Percentiles rank a stretch among this genome's conserved stretches.
These are phyloP conservation scores for Acanthurus tractus DNA, from an alignment of 2,797 vertebrate genomes.

Conservation along the genomic window DNA sequence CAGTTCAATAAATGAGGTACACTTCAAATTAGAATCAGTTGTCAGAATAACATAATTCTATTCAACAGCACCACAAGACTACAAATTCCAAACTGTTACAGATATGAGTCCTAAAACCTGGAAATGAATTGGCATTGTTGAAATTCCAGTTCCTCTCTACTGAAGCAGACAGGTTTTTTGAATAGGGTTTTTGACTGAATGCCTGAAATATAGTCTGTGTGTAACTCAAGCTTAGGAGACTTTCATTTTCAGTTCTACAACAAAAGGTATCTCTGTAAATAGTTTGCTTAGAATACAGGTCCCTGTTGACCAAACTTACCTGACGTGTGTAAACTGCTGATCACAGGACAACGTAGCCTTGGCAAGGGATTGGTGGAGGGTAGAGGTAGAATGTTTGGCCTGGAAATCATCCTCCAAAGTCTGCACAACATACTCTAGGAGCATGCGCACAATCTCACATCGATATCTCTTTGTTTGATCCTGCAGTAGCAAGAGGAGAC, in stretches of 20 bases:
- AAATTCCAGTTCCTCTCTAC: no score
- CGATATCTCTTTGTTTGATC: constrained; percentile 52
- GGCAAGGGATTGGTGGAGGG: constrained; percentile 87
- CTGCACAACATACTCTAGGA: constrained; percentile 92
- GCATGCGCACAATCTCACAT: constrained; percentile 82
- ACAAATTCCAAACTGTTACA: no score
- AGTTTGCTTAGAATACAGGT: background rate
- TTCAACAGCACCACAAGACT: background rate
- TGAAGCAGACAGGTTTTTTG: no score
- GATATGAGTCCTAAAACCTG: no score
- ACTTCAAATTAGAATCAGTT: background rate
- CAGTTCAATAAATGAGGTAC: background rate
- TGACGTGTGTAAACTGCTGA: constrained; percentile 86
- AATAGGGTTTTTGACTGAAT: no score
- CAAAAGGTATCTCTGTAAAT: background rate
- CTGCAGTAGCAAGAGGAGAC: constrained; percentile 61
- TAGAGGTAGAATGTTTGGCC: constrained; percentile 73
- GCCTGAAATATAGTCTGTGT: no score
- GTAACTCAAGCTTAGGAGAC: no score
- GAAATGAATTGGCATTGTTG: no score
- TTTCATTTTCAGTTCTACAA: no score
- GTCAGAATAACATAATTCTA: no score
- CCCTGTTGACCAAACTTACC: constrained; percentile 79
- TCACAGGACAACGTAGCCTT: constrained; percentile 91
- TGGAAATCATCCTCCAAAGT: constrained; percentile 95